Evolutionary conservation across 1,140 invertebrate genomes (phyloP).

Genomic region (Potamilus streckersoni): DNA sequence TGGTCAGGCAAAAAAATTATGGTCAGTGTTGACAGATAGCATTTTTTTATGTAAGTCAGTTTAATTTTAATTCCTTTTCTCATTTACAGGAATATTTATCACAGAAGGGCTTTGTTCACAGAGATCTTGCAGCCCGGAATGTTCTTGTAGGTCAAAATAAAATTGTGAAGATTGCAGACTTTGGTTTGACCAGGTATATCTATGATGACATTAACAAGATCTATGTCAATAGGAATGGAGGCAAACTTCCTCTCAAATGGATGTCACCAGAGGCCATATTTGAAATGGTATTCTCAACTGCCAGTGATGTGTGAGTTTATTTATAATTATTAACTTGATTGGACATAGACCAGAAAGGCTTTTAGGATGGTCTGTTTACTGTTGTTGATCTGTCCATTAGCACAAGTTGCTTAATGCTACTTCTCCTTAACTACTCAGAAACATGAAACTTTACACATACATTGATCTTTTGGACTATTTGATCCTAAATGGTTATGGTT

Average conservation of each 20-base stretch:
- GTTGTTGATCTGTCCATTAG: neutral
- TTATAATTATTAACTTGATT: neutral
- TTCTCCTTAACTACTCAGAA: too few species aligned
- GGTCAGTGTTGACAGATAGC: too few species aligned
- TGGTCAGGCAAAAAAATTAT: too few species aligned
- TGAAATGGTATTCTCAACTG: slow-evolving; percentile 68
- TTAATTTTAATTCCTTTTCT: neutral
- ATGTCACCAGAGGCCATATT: slow-evolving; percentile 68
- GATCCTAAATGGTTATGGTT: too few species aligned
- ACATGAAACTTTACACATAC: too few species aligned
- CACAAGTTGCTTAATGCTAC: too few species aligned
- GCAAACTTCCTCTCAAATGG: slow-evolving; percentile 68
- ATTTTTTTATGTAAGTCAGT: too few species aligned
- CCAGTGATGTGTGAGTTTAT: slow-evolving; percentile 68
- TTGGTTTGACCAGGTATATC: slow-evolving; percentile 69
- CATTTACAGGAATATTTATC: slow-evolving; percentile 67
- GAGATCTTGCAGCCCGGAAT: slow-evolving; percentile 70
- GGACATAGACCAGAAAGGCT: neutral
- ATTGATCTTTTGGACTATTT: too few species aligned
- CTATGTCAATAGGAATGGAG: slow-evolving; percentile 71
- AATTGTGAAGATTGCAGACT: slow-evolving; percentile 66
- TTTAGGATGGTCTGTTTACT: neutral
- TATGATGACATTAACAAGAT: slow-evolving; percentile 63
- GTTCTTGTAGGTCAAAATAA: slow-evolving; percentile 66
- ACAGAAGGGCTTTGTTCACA: slow-evolving; percentile 69